phyloP scores from a whole-genome alignment of 2,113 vertebrate species.

The Noturus placidus region DNA sequence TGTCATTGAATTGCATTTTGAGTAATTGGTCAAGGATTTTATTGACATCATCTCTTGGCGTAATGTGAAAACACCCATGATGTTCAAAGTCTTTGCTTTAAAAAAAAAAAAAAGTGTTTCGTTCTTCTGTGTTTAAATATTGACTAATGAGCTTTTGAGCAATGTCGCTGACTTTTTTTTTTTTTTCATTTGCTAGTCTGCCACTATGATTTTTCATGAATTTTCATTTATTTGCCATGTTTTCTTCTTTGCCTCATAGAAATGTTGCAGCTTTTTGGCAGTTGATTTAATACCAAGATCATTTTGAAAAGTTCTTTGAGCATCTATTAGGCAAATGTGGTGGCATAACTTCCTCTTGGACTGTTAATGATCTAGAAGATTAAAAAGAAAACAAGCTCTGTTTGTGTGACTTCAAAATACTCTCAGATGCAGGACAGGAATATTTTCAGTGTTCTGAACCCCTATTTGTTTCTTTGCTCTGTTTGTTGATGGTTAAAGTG shows the following conservation, averaged over 20 bases:
- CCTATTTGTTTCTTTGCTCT: neutral
- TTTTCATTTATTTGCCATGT: neutral
- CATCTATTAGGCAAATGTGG: neutral
- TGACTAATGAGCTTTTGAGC: neutral
- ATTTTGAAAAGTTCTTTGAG: neutral
- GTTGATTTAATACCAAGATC: neutral
- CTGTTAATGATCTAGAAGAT: neutral
- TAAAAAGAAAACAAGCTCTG: neutral
- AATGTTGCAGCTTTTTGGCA: neutral
- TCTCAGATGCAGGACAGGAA: too few species aligned
- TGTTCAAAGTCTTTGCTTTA: neutral
- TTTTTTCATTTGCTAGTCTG: neutral
- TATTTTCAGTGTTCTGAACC: neutral
- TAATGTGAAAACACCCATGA: neutral
- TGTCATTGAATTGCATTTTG: neutral
- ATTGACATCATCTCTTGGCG: neutral
- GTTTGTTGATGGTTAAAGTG: neutral
- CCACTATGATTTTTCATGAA: neutral
- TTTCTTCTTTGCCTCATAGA: neutral
- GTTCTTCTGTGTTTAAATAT: neutral
- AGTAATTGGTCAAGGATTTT: conserved; percentile 3
- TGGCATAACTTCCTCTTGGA: neutral
- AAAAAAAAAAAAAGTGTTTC: neutral
- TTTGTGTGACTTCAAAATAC: neutral
- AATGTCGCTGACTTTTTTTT: neutral